These are phyloP conservation scores for Ceraclea dissimilis DNA, from an alignment of 2,888 invertebrate genomes.

Conservation along the genomic window DNA sequence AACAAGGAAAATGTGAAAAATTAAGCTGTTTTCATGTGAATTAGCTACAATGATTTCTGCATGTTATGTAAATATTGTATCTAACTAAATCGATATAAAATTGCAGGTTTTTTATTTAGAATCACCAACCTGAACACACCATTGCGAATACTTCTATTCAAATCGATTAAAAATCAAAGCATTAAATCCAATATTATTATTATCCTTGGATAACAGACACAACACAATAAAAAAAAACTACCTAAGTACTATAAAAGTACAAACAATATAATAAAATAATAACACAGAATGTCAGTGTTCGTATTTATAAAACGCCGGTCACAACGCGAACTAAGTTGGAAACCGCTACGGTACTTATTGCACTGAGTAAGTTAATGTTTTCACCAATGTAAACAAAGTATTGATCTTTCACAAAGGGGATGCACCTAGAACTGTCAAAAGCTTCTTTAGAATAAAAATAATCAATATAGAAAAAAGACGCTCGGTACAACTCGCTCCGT, in stretches of 20 bases:
- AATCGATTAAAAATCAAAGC: neutral
- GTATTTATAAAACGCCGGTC: neutral
- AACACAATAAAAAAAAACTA: neutral
- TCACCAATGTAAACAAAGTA: neutral
- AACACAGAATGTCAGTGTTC: too few relatives aligned
- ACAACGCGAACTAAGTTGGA: neutral
- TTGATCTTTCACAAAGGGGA: constrained; percentile 3
- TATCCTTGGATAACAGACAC: neutral
- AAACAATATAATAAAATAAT: too few relatives aligned
- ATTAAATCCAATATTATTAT: neutral
- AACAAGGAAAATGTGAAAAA: too few relatives aligned
- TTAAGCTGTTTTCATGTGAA: too few relatives aligned
- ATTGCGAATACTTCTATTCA: neutral
- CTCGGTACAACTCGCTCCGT: neutral
- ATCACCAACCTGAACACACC: constrained; percentile 2
- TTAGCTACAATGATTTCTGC: too few relatives aligned
- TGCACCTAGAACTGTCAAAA: constrained; percentile 3
- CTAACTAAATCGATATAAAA: too few relatives aligned
- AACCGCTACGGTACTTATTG: neutral
- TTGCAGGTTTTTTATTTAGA: neutral
- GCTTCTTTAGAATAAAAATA: neutral
- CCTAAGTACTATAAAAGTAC: neutral
- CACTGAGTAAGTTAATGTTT: neutral
- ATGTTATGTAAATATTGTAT: too few relatives aligned
- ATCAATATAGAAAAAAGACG: neutral